These are phyloP conservation scores for Sphaerodactylus townsendi DNA, from an alignment of 2,113 vertebrate genomes.

Conservation along the genomic window DNA sequence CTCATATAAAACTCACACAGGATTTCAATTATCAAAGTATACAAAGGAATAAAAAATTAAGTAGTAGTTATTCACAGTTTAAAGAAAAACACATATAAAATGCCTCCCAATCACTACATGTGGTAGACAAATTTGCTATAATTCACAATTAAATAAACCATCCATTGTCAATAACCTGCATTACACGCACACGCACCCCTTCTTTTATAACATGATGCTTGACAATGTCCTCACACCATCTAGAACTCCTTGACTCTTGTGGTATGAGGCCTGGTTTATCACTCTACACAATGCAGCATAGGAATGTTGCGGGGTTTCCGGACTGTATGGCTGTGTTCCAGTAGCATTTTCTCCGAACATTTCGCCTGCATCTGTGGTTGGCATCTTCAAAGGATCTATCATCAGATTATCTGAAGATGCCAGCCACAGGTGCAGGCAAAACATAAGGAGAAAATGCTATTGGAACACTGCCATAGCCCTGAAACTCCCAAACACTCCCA, in stretches of 20 bases:
- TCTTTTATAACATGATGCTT: neutral
- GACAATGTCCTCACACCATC: neutral
- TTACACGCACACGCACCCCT: no score
- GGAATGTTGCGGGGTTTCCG: no score
- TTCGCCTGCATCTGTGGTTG: no score
- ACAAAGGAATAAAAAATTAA: slow-evolving; percentile 33
- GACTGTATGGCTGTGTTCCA: no score
- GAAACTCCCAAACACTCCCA: no score
- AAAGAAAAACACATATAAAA: neutral
- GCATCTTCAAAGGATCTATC: no score
- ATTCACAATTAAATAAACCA: neutral
- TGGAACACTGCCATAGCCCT: no score
- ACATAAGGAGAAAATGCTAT: no score
- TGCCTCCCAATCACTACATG: neutral
- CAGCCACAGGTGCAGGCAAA: no score
- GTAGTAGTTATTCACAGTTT: slow-evolving; percentile 33
- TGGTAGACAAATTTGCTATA: neutral
- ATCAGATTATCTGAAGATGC: no score
- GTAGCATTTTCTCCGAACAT: no score
- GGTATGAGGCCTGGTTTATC: neutral
- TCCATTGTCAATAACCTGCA: neutral
- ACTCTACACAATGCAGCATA: no score
- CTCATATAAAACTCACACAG: slow-evolving; percentile 25
- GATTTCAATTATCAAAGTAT: slow-evolving; percentile 12
- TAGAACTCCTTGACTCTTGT: neutral